Conservation (phyloP, 2,888 invertebrate species). For the Agrochola lota region DNA sequence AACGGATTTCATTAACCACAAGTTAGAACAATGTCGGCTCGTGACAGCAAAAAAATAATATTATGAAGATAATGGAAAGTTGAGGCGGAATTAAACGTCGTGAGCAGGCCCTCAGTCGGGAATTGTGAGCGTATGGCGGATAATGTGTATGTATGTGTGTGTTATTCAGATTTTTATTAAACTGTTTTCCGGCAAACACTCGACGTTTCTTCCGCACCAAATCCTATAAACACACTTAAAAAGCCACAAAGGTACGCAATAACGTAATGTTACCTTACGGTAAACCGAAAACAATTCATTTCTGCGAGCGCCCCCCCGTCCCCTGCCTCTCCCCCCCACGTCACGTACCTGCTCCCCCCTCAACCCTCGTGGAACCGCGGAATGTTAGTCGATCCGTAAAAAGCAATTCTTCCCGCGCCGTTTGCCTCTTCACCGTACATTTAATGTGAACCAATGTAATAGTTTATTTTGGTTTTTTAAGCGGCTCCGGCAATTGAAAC, state of each 20-base stretch:
- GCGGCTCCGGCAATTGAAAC: conserved; percentile 62
- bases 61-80: conserved; percentile 52
- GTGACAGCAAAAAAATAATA: conserved; percentile 64
- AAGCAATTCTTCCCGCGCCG: conserved; percentile 87
- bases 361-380: conserved; percentile 76
- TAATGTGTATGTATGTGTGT: conserved; percentile 21
- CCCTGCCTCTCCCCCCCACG: conserved; percentile 52
- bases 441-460: conserved; percentile 84
- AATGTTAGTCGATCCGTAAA: conserved; percentile 88
- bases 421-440: conserved; percentile 88
- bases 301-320: conserved; percentile 69
- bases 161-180: conserved; percentile 60
- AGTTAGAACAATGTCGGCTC: conserved; percentile 58
- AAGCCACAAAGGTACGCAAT: conserved; percentile 85
- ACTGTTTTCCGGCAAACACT: conserved; percentile 61
- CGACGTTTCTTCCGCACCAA: conserved; percentile 64
- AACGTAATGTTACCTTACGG: conserved; percentile 84
- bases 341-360: conserved; percentile 69
- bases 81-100: conserved; percentile 66
- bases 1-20: conserved; percentile 60
- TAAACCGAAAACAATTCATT: conserved; percentile 87
- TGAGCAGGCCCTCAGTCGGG: conserved; percentile 53
- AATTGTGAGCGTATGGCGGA: conserved; percentile 43
- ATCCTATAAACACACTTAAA: conserved; percentile 84
- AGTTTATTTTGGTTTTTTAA: conserved; percentile 77